A percentile compares a stretch with the other conserved stretches of the same genome.
Evolutionary conservation across 2,113 vertebrate species (phyloP).

Genomic region (Callipepla squamata): DNA sequence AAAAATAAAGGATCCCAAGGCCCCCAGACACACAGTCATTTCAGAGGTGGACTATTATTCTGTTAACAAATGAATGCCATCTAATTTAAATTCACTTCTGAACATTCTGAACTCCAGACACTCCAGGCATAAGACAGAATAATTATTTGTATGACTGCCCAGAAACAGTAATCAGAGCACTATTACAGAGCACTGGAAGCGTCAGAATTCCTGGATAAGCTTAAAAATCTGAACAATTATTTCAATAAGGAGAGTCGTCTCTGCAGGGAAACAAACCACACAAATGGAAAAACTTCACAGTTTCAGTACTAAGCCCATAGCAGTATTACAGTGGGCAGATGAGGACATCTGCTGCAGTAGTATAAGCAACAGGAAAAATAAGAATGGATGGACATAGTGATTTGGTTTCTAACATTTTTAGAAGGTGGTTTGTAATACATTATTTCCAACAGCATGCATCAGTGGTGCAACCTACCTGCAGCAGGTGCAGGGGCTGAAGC

Average conservation of each 20-base stretch:
- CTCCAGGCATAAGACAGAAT: background rate
- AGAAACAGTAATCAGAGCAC: background rate
- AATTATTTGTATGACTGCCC: background rate
- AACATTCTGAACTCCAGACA: background rate
- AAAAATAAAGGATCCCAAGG: background rate
- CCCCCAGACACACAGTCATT: background rate
- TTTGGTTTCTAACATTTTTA: background rate
- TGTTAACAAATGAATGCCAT: background rate
- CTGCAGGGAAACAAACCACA: background rate
- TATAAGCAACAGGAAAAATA: background rate
- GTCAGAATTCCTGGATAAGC: background rate
- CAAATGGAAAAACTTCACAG: background rate
- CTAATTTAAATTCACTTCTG: background rate
- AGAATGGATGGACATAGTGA: background rate
- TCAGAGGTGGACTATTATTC: background rate
- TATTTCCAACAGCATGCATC: background rate
- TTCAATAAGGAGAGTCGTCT: background rate
- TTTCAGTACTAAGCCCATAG: background rate
- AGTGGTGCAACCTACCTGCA: conserved; percentile 47
- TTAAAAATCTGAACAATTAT: background rate
- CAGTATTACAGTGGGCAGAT: background rate
- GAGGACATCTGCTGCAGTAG: background rate
- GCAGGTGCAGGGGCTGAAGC: conserved; percentile 25
- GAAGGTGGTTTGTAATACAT: background rate
- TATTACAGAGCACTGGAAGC: background rate